These are phyloP conservation scores for Dasypolia templi DNA, from an alignment of 2,888 invertebrate genomes.

Conservation along the genomic window DNA sequence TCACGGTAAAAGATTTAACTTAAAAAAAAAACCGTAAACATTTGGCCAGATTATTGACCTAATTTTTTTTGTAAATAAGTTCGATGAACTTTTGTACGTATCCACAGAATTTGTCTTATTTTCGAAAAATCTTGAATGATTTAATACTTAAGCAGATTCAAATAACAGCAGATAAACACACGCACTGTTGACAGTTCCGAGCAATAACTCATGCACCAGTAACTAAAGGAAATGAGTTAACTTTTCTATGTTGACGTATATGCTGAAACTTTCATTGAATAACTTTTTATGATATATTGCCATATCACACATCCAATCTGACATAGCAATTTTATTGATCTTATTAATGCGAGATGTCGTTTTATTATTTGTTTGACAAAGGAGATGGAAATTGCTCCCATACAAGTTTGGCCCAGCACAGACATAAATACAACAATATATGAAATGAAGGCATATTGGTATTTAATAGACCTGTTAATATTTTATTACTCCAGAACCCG, in stretches of 20 bases:
- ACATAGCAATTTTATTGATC: slow-evolving; percentile 20
- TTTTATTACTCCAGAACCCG: too few species aligned
- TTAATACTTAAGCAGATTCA: slow-evolving; percentile 7
- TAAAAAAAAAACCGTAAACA: too few species aligned
- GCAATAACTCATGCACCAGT: slow-evolving; percentile 42
- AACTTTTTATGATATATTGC: slow-evolving; percentile 45
- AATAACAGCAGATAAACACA: background rate
- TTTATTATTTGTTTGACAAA: slow-evolving; percentile 1
- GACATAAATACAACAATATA: too few species aligned
- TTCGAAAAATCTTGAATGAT: background rate
- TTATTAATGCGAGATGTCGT: background rate
- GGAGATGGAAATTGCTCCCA: too few species aligned
- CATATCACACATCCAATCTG: slow-evolving; percentile 18
- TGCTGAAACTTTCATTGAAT: slow-evolving; percentile 44
- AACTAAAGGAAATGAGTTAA: slow-evolving; percentile 24
- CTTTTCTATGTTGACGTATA: slow-evolving; percentile 12
- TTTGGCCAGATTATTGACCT: too few species aligned
- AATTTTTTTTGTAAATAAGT: too few species aligned
- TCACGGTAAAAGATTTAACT: too few species aligned
- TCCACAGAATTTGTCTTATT: background rate
- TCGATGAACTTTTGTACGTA: too few species aligned
- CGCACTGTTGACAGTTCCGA: background rate
- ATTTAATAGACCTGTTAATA: too few species aligned
- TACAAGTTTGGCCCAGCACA: too few species aligned
- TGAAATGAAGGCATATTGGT: too few species aligned